A percentile compares a stretch with the other conserved stretches of the same genome.
Evolutionary conservation across 2,888 invertebrate genomes (phyloP).

Genomic region (Strigamia transsilvanica): DNA sequence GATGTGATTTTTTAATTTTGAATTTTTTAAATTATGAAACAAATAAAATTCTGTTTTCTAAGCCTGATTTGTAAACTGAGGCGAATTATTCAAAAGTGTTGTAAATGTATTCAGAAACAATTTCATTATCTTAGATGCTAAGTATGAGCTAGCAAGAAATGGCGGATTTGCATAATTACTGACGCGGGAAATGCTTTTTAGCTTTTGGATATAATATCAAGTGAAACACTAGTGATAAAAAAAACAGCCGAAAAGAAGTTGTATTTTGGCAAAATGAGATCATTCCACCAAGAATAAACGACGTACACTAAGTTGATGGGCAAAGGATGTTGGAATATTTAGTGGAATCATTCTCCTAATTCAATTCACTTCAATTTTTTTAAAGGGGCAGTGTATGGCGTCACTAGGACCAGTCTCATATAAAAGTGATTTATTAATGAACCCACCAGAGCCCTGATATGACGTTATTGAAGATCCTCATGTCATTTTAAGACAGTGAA

Average conservation of each 20-base stretch:
- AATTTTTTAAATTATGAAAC: no score
- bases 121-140: neutral
- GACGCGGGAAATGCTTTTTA: neutral
- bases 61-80: neutral
- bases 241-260: neutral
- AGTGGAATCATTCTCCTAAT: neutral
- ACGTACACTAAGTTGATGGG: neutral
- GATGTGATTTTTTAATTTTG: no score
- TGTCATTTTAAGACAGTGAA: no score
- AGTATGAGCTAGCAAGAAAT: neutral
- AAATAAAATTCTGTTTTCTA: neutral
- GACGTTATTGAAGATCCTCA: no score
- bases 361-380: neutral
- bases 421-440: no score
- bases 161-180: neutral
- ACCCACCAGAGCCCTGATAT: no score
- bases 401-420: no score
- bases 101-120: slow-evolving; percentile 1
- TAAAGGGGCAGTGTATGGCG: neutral
- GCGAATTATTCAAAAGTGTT: slow-evolving; percentile 3
- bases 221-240: neutral
- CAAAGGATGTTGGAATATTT: neutral
- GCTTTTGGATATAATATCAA: neutral
- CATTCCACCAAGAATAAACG: neutral
- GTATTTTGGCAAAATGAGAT: neutral